phyloP scores from a whole-genome alignment of 2,113 vertebrate genomes.

The Elephas maximus region DNA sequence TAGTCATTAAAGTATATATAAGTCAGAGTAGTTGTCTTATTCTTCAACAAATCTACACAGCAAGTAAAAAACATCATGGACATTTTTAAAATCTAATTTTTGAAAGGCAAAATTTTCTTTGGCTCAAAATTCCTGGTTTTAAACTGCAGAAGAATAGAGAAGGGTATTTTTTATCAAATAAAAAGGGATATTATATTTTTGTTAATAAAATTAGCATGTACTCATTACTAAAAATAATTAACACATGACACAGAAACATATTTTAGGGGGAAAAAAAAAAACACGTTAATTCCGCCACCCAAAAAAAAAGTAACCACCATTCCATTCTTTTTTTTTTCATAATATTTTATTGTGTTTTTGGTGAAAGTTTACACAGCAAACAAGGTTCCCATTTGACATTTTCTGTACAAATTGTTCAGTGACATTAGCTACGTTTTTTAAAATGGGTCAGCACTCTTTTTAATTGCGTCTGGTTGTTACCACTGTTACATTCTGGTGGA shows the following conservation, averaged over 20 bases:
- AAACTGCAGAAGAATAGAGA: not conserved
- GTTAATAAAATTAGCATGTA: not conserved
- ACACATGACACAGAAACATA: not conserved
- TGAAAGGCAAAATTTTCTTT: not conserved
- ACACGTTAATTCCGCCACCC: not conserved
- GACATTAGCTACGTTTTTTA: no score
- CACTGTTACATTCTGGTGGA: not conserved
- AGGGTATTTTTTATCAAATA: not conserved
- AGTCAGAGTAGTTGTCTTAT: not conserved
- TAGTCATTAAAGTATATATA: conserved; percentile 45
- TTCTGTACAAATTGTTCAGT: no score
- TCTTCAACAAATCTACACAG: not conserved
- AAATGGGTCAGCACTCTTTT: no score
- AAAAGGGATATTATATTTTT: not conserved
- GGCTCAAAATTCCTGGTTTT: not conserved
- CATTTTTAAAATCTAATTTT: conserved; percentile 12
- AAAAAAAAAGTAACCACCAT: not conserved
- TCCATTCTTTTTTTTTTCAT: no score
- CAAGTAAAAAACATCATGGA: not conserved
- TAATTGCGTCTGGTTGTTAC: no score
- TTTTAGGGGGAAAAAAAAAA: not conserved
- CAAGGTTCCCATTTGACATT: no score
- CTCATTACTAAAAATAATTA: conserved; percentile 10
- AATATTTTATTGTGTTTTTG: no score
- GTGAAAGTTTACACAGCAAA: no score